Percentiles rank a stretch among this genome's conserved stretches.
phyloP scores from a whole-genome alignment of 2,797 vertebrate species.

The Pantherophis vulpinus region DNA sequence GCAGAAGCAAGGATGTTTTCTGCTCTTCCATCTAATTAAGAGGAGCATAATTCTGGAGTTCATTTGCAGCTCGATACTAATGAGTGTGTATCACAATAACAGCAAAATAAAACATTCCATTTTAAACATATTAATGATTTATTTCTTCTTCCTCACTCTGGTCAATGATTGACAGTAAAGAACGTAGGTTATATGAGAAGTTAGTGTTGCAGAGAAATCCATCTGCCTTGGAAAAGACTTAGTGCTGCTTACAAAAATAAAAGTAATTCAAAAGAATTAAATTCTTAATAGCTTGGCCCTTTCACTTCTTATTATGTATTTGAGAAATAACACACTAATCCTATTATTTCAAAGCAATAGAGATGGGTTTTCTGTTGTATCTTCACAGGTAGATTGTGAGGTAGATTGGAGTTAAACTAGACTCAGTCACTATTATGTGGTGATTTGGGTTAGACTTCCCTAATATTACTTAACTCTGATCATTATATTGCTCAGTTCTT shows the following conservation, averaged over 20 bases:
- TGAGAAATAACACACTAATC: slow-evolving; percentile 53
- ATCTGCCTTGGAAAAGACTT: slow-evolving; percentile 44
- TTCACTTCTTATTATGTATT: slow-evolving; percentile 19
- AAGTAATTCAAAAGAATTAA: slow-evolving; percentile 45
- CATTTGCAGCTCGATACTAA: slow-evolving; percentile 67
- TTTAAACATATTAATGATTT: slow-evolving; percentile 71
- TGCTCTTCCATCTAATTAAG: slow-evolving; percentile 70
- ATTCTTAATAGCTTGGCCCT: slow-evolving; percentile 47
- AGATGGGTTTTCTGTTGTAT: slow-evolving; percentile 38
- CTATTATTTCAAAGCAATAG: slow-evolving; percentile 23
- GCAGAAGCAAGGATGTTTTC: slow-evolving; percentile 53
- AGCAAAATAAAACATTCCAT: slow-evolving; percentile 68
- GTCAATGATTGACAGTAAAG: slow-evolving; percentile 68
- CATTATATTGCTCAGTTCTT: background rate
- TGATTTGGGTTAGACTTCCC: background rate
- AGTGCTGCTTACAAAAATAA: background rate
- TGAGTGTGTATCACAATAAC: slow-evolving; percentile 69
- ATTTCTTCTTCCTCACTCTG: slow-evolving; percentile 60
- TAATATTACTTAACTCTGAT: background rate
- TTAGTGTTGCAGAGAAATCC: slow-evolving; percentile 36
- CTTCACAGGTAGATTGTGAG: background rate
- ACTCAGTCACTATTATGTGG: background rate
- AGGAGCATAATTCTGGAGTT: slow-evolving; percentile 71
- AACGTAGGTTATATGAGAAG: slow-evolving; percentile 62
- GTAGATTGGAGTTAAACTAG: background rate